A percentile compares a stretch with the other conserved stretches of the same genome.
Conservation (phyloP, 2,797 vertebrate species). For the Odontamblyopus lacepedii region DNA sequence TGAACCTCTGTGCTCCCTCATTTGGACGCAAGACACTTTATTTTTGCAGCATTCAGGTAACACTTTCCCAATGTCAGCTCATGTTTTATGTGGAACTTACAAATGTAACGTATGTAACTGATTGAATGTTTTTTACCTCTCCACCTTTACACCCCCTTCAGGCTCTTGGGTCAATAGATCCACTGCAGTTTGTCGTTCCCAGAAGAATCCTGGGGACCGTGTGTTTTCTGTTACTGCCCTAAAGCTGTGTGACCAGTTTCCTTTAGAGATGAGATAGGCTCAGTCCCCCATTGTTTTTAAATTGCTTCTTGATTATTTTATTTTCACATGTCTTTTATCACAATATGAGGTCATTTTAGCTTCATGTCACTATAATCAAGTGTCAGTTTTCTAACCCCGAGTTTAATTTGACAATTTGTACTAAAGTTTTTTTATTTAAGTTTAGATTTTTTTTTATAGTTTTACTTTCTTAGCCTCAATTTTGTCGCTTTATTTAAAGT, state of each 20-base stretch:
- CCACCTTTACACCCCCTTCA: not conserved
- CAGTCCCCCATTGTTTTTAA: not conserved
- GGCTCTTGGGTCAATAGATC: not conserved
- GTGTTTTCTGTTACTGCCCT: not conserved
- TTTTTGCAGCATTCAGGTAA: not conserved
- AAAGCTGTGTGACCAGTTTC: not conserved
- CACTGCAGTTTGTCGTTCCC: not conserved
- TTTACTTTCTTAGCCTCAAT: not conserved
- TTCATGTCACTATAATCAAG: not conserved
- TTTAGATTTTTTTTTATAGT: not conserved
- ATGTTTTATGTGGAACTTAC: too few relatives aligned
- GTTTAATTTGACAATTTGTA: not conserved
- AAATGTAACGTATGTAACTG: too few relatives aligned
- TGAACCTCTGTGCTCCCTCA: not conserved
- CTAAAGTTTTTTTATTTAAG: not conserved
- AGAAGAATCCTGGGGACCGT: not conserved
- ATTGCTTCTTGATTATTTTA: not conserved
- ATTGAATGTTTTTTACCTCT: not conserved
- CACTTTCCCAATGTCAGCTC: not conserved
- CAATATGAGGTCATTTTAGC: not conserved
- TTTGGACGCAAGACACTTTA: not conserved
- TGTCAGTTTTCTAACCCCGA: not conserved
- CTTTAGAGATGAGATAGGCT: not conserved
- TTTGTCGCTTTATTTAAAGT: too few relatives aligned
- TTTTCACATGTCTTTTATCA: not conserved